These are phyloP conservation scores for Drosophila incognita DNA, from an alignment of 2,888 invertebrate species.

Conservation along the genomic window DNA sequence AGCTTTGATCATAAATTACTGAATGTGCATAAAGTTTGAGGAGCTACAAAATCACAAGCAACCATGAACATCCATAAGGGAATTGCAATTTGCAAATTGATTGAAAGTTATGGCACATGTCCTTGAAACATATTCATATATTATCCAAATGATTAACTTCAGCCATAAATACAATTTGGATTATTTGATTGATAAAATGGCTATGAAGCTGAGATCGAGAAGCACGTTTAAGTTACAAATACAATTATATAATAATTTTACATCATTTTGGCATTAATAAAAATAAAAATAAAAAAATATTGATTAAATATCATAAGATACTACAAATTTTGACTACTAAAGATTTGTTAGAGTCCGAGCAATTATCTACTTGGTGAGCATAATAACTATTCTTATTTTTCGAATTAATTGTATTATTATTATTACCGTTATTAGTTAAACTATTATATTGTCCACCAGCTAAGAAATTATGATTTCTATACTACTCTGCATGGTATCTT, in stretches of 20 bases:
- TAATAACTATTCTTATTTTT: background rate
- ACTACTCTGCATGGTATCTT: background rate
- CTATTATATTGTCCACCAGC: background rate
- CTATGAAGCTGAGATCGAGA: background rate
- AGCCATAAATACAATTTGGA: background rate
- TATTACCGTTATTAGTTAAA: no score
- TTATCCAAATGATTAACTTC: background rate
- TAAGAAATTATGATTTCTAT: background rate
- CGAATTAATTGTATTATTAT: background rate
- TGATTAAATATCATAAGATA: background rate
- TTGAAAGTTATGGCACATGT: background rate
- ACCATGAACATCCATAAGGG: background rate
- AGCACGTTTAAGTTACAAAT: background rate
- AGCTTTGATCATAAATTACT: background rate
- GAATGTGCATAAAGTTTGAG: background rate
- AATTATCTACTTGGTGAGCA: no score
- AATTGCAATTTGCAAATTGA: background rate
- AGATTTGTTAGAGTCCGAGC: no score
- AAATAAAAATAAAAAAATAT: rapidly evolving
- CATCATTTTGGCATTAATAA: background rate
- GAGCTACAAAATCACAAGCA: background rate
- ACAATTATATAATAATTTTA: background rate
- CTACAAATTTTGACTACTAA: no score
- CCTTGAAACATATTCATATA: background rate
- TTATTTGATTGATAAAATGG: background rate